phyloP scores from a whole-genome alignment of 1,140 invertebrate species.

The Anastrepha obliqua region DNA sequence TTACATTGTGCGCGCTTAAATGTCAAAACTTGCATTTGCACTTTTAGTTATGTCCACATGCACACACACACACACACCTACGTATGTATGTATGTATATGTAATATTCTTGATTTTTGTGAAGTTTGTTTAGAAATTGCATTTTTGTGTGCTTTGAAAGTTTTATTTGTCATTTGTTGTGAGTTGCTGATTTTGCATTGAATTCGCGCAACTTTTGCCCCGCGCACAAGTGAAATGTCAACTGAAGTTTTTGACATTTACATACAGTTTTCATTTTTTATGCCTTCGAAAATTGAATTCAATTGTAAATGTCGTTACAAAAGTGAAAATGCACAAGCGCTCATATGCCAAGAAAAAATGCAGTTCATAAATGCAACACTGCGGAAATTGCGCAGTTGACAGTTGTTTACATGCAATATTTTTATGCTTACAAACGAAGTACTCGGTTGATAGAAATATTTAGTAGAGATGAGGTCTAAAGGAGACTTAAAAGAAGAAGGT shows the following conservation, averaged over 20 bases:
- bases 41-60: not conserved
- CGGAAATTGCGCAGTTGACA: not conserved
- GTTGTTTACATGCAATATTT: not conserved
- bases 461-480: too few relatives aligned
- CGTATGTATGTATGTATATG: not conserved
- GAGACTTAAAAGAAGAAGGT: too few relatives aligned
- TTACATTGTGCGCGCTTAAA: conserved; percentile 18
- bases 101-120: not conserved
- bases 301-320: not conserved
- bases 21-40: conserved; percentile 50
- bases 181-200: not conserved
- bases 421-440: too few relatives aligned
- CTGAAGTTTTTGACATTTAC: conserved; percentile 50
- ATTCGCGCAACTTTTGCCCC: not conserved
- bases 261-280: not conserved
- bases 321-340: not conserved
- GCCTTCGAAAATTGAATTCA: conserved; percentile 16
- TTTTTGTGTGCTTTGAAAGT: conserved; percentile 21
- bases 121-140: conserved; percentile 41
- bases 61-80: not conserved
- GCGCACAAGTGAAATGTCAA: conserved; percentile 28
- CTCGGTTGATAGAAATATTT: too few relatives aligned
- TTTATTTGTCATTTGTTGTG: not conserved
- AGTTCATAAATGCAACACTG: not conserved
- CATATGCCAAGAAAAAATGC: not conserved